Evolutionary conservation across 2,888 invertebrate genomes (phyloP).

Genomic region (Chymomyza procnemis): DNA sequence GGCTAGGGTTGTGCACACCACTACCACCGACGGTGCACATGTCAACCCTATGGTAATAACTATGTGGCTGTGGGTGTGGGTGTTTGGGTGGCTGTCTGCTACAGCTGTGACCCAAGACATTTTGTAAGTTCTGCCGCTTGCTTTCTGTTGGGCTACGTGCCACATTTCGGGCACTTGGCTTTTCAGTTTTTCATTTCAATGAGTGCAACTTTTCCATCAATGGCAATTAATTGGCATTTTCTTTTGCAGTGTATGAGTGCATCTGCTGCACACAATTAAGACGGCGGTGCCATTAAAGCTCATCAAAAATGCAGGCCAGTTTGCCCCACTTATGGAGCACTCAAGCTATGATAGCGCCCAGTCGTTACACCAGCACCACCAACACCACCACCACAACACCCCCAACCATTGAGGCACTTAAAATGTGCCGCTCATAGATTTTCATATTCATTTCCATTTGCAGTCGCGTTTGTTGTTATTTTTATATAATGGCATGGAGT

Average conservation of each 20-base stretch:
- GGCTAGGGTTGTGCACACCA: neutral
- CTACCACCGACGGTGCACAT: neutral
- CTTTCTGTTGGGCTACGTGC: neutral
- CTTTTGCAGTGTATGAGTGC: constrained; percentile 18
- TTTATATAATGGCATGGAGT: too few species aligned
- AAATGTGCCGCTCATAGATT: constrained; percentile 68
- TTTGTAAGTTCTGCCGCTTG: neutral
- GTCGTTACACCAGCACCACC: too few species aligned
- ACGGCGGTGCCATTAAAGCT: constrained; percentile 67
- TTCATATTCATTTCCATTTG: constrained; percentile 28
- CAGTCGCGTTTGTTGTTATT: constrained; percentile 7
- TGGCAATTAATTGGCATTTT: constrained; percentile 67
- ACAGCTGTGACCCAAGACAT: neutral
- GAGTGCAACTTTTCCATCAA: constrained; percentile 61
- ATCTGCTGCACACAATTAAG: constrained; percentile 41
- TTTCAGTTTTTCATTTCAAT: neutral
- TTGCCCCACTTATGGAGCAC: neutral
- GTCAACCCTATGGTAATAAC: neutral
- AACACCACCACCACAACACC: neutral
- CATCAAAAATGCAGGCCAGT: constrained; percentile 61
- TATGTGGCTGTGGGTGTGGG: too few species aligned
- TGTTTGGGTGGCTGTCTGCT: too few species aligned
- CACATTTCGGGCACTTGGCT: neutral
- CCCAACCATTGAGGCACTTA: constrained; percentile 42
- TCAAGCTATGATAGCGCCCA: neutral